A percentile compares a stretch with the other conserved stretches of the same genome.
Conservation (phyloP, 2,113 vertebrate genomes). For the Nanger granti region DNA sequence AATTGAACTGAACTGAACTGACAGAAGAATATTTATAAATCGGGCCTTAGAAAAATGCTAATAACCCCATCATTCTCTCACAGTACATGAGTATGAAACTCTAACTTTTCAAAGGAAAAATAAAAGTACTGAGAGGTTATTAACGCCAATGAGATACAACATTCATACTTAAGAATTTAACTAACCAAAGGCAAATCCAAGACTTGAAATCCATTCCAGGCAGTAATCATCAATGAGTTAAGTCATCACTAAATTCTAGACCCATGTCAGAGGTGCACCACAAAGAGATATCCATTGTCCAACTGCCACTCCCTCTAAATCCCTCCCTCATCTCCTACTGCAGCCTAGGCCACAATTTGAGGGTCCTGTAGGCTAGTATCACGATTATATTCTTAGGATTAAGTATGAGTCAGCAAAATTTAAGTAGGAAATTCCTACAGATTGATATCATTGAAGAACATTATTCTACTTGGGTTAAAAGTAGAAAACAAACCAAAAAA, state of each 20-base stretch:
- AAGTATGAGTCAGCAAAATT: neutral
- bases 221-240: neutral
- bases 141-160: neutral
- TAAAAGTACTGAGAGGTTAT: neutral
- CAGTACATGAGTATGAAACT: neutral
- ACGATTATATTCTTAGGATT: neutral
- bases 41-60: neutral
- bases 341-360: neutral
- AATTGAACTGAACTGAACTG: neutral
- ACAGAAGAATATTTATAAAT: constrained; percentile 28
- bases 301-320: neutral
- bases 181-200: neutral
- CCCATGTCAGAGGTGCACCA: neutral
- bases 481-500: neutral
- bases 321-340: neutral
- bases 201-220: neutral
- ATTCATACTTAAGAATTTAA: neutral
- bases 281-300: neutral
- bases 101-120: constrained; percentile 18
- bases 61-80: neutral
- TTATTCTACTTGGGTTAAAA: neutral
- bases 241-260: neutral
- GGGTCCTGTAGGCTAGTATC: neutral
- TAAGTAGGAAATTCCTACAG: neutral
- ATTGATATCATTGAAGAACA: neutral